Base-by-base conservation (phyloP, 2,113 vertebrate genomes). In the Istiophorus platypterus region DNA sequence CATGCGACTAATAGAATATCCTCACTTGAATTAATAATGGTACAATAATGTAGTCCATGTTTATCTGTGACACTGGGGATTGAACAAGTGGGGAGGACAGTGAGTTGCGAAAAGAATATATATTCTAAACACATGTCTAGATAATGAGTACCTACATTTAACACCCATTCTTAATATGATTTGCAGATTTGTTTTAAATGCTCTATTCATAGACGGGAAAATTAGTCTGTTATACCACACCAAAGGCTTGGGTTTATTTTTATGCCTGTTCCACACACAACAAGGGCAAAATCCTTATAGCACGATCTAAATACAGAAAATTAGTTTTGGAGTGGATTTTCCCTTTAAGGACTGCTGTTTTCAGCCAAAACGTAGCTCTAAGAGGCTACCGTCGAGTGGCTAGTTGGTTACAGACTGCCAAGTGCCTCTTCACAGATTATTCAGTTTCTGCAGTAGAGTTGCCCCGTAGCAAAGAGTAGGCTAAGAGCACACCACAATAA, bases 391-490 rank as follows among this genome's bases (percentile, higher is more conserved):
- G 58, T 84, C 5, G 42, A 88, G 89, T 80, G 75, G 72, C 74
- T 70, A 75, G 82, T 73, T 82, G 88, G 82, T 82, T 84, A 71
- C 85, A 77, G 73, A 72, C 81, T 24, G 86, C 85, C 82, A 81
- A 93, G 92, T 91, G 86, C 83, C 89, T 88, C 91, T 91, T 89
- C 85, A 88, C 90, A 66, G 85, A 88, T 84, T 84, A 85, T 82
- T 87, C 82, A 51, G 66, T 52, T 64, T 72, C 82, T 88, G 73
- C 71, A 66, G 75, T 22, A 52, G 80, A 89, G 68, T 54, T 84
- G 78, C 80, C 85, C 86, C 57, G 39, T 88, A 86, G 82, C 79
- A 72, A 76, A 91, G 80, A 72, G 66, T 74, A 82, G 80, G 80
- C 80, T 65, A 70, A 79, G 76, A 84, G 73, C 78, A 70, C 81